Evolutionary conservation across 92 coral and sea anemone species (phyloP).

Genomic region (Desmophyllum pertusum): DNA sequence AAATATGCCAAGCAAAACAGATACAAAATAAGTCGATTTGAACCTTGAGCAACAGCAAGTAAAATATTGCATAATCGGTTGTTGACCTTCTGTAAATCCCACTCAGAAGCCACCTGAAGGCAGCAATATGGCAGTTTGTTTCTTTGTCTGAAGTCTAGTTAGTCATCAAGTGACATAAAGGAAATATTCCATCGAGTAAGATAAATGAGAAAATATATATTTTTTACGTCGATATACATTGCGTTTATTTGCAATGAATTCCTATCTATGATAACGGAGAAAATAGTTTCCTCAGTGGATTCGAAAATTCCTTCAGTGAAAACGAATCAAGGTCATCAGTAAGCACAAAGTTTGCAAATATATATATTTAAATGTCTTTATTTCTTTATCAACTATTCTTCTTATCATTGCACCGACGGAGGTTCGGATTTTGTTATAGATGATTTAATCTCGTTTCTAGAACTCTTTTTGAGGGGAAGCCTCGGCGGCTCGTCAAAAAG

Average conservation of each 20-base stretch:
- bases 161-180: neutral
- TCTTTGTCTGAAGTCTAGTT: neutral
- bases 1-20: constrained; percentile 51
- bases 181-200: no score
- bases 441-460: neutral
- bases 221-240: no score
- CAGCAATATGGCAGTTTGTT: neutral
- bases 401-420: neutral
- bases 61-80: neutral
- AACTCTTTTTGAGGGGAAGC: neutral
- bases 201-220: no score
- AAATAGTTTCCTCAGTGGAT: no score
- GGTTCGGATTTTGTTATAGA: no score
- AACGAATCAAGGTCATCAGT: neutral
- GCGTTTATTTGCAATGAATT: neutral
- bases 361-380: no score
- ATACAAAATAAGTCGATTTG: neutral
- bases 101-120: neutral
- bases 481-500: neutral
- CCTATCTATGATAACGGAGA: no score
- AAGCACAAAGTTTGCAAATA: neutral
- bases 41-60: neutral
- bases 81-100: neutral
- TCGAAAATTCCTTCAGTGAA: no score
- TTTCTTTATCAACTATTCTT: no score